Base-by-base conservation (phyloP, 2,797 vertebrate species). In the Onychomys leucogaster region DNA sequence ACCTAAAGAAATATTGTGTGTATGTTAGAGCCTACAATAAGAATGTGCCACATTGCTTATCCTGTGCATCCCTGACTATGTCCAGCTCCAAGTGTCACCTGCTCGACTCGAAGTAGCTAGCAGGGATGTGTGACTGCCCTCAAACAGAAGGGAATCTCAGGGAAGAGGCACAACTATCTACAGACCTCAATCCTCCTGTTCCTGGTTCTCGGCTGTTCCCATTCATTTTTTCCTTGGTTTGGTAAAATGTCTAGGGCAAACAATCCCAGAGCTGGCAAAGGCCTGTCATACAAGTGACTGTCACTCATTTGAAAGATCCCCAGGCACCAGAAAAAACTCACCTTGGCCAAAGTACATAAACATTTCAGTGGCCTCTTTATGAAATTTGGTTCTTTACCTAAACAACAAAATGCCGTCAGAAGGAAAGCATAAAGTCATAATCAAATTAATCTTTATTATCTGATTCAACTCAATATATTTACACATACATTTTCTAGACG, bases 371-470 rank as follows among this genome's bases (percentile, higher is more conserved):
- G 17, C 43, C 32, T 92, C 49, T 89, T 57, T 10, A 5, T 43
- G n/a, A n/a, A 89, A 23, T 7, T 10, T 1, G 2, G 3, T 0
- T 78, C n/a, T 59, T 78, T 65, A 17, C 34, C 27, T 25, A 61
- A 52, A 21, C 32, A 55, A 90, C 80, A 82, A 69, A 69, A n/a
- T 52, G 55, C 7, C 78, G 84, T 34, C 77, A n/a, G 75, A 85
- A 78, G 37, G 55, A 95, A 41, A 59, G 23, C 1, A 0, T 5
- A 13, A 92, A 46, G 57, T 90, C 27, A 57, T n/a, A 77, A 32
- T 32, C 34, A 34, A 71, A 88, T 55, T 73, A 52, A 37, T 77
- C 52, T 96, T 96, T 96, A 95, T 91, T 93, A 67, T 81, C 87
- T 89, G 43, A 73, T 43, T 67, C 69, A 78, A 27, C 2, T 27